Evolutionary conservation across 1,140 invertebrate genomes (phyloP).

Genomic region (Antheraea mylitta): DNA sequence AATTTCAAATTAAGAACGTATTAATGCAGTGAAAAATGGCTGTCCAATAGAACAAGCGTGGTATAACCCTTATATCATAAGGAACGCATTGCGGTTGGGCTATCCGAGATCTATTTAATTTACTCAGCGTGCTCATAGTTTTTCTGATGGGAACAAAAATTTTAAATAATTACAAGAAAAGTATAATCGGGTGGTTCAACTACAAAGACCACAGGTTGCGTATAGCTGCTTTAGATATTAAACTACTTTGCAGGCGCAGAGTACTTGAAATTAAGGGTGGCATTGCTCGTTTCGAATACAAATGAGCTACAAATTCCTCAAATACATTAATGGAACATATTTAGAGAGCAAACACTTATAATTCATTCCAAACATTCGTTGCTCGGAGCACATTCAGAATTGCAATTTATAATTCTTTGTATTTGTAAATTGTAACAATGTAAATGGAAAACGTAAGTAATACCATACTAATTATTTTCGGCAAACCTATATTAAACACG

Average conservation of each 20-base stretch:
- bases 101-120: too few species aligned
- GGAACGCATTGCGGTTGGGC: too few species aligned
- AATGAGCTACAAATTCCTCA: slow-evolving; percentile 8
- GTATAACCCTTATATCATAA: too few species aligned
- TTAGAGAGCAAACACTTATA: neutral
- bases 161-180: too few species aligned
- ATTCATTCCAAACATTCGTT: neutral
- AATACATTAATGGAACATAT: neutral
- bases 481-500: too few species aligned
- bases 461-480: neutral
- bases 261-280: neutral
- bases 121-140: too few species aligned
- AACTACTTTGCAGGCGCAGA: slow-evolving; percentile 23
- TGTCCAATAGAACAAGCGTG: too few species aligned
- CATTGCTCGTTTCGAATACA: slow-evolving; percentile 16
- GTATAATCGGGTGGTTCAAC: too few species aligned
- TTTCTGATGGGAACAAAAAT: too few species aligned
- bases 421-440: neutral
- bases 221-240: slow-evolving; percentile 2
- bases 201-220: neutral
- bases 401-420: neutral
- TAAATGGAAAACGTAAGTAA: neutral
- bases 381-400: neutral
- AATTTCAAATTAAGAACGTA: too few species aligned
- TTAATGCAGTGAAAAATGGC: too few species aligned